Evolutionary conservation across 2,888 invertebrate genomes (phyloP).

Genomic region (Aproaerema taeniolella): DNA sequence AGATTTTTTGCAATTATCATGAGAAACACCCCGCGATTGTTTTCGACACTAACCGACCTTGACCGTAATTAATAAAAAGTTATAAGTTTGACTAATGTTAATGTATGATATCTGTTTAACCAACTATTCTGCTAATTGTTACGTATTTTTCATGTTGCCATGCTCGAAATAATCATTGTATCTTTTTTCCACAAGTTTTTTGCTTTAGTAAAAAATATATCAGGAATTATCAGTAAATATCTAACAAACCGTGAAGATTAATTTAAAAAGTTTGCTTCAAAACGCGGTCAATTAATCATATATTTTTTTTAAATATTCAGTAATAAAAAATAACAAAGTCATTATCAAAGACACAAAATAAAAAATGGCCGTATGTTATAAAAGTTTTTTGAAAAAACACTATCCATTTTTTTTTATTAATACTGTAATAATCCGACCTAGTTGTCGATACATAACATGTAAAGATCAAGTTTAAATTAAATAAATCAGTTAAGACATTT

Average conservation of each 20-base stretch:
- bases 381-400: too few relatives aligned
- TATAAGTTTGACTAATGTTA: background rate
- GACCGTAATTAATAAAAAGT: slow-evolving; percentile 14
- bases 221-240: background rate
- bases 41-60: slow-evolving; percentile 11
- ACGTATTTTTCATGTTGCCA: background rate
- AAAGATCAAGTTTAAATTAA: background rate
- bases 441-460: slow-evolving; percentile 3
- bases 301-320: too few relatives aligned
- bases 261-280: background rate
- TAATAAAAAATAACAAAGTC: too few relatives aligned
- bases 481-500: slow-evolving; percentile 11
- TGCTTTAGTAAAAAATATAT: background rate
- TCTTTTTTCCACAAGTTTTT: background rate
- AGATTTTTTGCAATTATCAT: slow-evolving; percentile 15
- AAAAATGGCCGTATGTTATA: too few relatives aligned
- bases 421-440: slow-evolving; percentile 7
- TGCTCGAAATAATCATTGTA: background rate
- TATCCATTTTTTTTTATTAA: too few relatives aligned
- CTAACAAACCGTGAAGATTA: slow-evolving; percentile 4
- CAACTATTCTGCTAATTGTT: too few relatives aligned
- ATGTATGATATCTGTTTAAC: background rate
- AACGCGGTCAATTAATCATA: too few relatives aligned
- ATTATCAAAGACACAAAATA: too few relatives aligned
- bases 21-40: slow-evolving; percentile 16